Evolutionary conservation across 2,888 invertebrate species (phyloP), one percentile per base, ranked within the genome.

Genomic region (Pammene aurita): DNA sequence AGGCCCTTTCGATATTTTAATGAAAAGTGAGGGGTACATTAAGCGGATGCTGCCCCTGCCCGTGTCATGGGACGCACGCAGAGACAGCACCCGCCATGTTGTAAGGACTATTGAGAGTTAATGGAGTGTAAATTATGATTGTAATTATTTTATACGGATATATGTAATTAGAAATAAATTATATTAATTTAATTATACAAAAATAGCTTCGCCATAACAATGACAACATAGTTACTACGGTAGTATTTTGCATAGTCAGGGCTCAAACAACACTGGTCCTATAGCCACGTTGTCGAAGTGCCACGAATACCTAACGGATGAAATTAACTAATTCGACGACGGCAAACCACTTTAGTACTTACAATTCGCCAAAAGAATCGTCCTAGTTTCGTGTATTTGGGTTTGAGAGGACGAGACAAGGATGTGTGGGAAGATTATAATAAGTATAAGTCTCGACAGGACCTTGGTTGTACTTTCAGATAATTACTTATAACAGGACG

Each of bases 281-380:
- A 46, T 6, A 2, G 50, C 5, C 6, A 26, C 50, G 5, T 26
- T 2, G 18, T 7, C 50, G 7, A 26, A 18, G n/a, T 2, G 2
- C 11, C 26, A 18, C 11, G 50, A 52, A 52, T 26, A 26, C 26
- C 26, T 6, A 52, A 52, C 48, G 50, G 50, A 26, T 26, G 26
- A 57, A 18, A 42, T 57, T 46, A 60, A 60, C 60, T 60, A 60
- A 48, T 60, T 48, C 62, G 18, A 10, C 50, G 41, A 38, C 16
- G 50, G 50, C 66, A 14, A 54, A 60, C 66, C 66, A 66, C 66
- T 60, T 60, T 18, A 44, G 10, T 60, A 60, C 54, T 66, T 66
- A 54, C 41, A 41, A 50, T 66, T 66, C 60, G 35, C 60, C 54
- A 54, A 60, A 66, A 54, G 52, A 66, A 14, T 35, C 44, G 52